Percentiles rank a stretch among this genome's conserved stretches.
Conservation (phyloP, 2,888 invertebrate species). For the Calephelis perditalis region DNA sequence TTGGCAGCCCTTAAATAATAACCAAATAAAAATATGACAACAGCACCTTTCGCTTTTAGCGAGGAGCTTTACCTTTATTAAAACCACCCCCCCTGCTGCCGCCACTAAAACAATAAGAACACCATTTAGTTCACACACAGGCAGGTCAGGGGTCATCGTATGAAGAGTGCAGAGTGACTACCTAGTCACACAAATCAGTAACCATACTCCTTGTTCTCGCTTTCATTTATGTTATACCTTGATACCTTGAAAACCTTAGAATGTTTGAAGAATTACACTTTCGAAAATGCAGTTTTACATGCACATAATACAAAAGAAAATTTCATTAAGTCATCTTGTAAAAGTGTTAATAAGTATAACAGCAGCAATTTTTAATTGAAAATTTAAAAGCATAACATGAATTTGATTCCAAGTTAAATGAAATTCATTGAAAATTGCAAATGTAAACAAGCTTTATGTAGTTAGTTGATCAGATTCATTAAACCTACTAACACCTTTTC, state of each 20-base stretch:
- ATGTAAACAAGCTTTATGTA: not conserved
- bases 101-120: constrained; percentile 94
- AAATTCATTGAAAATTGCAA: not conserved
- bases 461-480: not conserved
- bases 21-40: constrained; percentile 80
- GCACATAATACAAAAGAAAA: constrained; percentile 18
- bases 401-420: too few relatives aligned
- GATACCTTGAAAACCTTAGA: constrained; percentile 74
- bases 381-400: too few relatives aligned
- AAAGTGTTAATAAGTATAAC: constrained; percentile 23
- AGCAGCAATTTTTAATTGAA: not conserved
- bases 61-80: constrained; percentile 97
- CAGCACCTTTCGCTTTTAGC: constrained; percentile 85
- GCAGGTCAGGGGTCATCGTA: constrained; percentile 78
- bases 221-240: constrained; percentile 74
- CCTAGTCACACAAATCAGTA: constrained; percentile 71
- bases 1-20: constrained; percentile 74
- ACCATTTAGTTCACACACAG: constrained; percentile 83
- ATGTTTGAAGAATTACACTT: constrained; percentile 31
- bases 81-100: constrained; percentile 96
- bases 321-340: constrained; percentile 26
- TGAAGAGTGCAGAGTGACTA: constrained; percentile 76
- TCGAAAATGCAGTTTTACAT: constrained; percentile 25
- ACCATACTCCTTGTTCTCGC: constrained; percentile 73
- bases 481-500: constrained; percentile 9